These are phyloP conservation scores for Leptothorax acervorum DNA, from an alignment of 2,888 invertebrate genomes.

Conservation along the genomic window DNA sequence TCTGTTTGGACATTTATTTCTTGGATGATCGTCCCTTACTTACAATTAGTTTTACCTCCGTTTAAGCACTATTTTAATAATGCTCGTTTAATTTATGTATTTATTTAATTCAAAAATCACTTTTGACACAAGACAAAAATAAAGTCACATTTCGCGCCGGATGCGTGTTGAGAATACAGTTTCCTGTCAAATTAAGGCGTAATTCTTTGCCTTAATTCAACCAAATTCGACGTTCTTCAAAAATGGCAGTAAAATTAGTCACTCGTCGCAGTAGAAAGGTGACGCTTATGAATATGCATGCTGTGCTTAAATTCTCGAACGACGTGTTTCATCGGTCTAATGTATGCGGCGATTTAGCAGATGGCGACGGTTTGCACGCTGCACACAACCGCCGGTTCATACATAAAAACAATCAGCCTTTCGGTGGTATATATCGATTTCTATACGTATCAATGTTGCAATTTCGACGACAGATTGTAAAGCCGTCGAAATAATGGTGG, in stretches of 20 bases:
- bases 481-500: constrained; percentile 7
- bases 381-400: constrained; percentile 24
- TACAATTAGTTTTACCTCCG: not conserved
- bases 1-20: not conserved
- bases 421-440: constrained; percentile 10
- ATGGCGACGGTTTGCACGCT: constrained; percentile 10
- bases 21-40: not conserved
- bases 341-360: constrained; percentile 44
- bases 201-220: not conserved
- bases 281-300: constrained; percentile 56
- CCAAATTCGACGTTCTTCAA: not conserved
- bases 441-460: constrained; percentile 8
- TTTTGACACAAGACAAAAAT: constrained; percentile 10
- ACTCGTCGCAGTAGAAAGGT: constrained; percentile 11
- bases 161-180: not conserved
- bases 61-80: not conserved
- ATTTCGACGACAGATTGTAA: constrained; percentile 41
- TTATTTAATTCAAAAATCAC: not conserved
- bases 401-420: constrained; percentile 50
- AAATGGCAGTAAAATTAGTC: constrained; percentile 42
- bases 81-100: not conserved
- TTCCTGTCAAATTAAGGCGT: not conserved
- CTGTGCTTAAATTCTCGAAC: constrained; percentile 48
- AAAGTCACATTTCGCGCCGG: not conserved
- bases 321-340: constrained; percentile 43